Evolutionary conservation across 2,888 invertebrate species (phyloP).

Genomic region (Zhuqinia jingwanae): DNA sequence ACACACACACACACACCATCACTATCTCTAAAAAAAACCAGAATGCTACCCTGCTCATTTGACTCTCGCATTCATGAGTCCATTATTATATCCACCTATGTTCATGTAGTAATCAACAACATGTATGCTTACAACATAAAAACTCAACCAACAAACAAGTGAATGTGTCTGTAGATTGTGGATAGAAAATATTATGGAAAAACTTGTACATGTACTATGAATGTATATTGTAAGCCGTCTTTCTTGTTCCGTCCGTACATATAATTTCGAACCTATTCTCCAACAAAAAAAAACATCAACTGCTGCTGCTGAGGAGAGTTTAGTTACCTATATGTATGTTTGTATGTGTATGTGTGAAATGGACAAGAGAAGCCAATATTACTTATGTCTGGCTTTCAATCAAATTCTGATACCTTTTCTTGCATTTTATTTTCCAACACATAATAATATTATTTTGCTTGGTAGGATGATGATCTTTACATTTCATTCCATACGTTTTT

Average conservation of each 20-base stretch:
- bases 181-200: neutral
- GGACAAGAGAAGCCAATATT: constrained; percentile 57
- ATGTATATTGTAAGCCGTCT: no score
- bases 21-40: constrained; percentile 29
- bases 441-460: neutral
- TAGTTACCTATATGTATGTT: no score
- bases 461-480: neutral
- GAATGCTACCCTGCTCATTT: constrained; percentile 56
- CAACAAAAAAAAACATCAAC: constrained; percentile 5
- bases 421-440: neutral
- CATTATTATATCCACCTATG: constrained; percentile 11
- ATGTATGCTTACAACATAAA: constrained; percentile 31
- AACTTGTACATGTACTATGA: neutral
- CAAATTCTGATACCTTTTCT: constrained; percentile 45
- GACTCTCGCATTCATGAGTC: neutral
- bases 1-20: no score
- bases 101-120: constrained; percentile 37
- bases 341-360: constrained; percentile 27
- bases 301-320: constrained; percentile 8
- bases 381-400: constrained; percentile 56
- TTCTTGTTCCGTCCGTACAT: constrained; percentile 27
- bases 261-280: neutral
- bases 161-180: no score
- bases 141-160: constrained; percentile 26
- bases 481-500: constrained; percentile 23